phyloP scores from a whole-genome alignment of 2,113 vertebrate species.

The Nothoprocta pentlandii region DNA sequence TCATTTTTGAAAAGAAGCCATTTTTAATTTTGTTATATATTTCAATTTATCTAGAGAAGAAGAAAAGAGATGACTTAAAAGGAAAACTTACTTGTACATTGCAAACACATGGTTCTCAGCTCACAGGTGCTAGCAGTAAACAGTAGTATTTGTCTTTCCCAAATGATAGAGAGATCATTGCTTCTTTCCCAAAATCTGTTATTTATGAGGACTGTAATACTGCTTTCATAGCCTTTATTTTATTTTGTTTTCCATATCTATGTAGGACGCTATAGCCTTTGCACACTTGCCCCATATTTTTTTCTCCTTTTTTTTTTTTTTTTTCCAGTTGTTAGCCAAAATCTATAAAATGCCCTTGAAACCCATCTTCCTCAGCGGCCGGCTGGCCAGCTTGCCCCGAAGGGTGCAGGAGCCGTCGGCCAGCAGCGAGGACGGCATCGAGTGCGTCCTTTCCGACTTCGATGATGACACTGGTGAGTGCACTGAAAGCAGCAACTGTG shows the following conservation, averaged over 20 bases:
- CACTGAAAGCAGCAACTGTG: neutral
- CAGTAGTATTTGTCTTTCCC: neutral
- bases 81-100: neutral
- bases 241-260: neutral
- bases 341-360: conserved; percentile 98
- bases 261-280: neutral
- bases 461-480: conserved; percentile 92
- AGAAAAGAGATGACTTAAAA: neutral
- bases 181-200: neutral
- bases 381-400: conserved; percentile 88
- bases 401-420: conserved; percentile 86
- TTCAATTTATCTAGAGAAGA: neutral
- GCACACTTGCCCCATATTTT: neutral
- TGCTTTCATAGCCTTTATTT: neutral
- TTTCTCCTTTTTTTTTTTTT: neutral
- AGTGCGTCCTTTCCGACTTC: conserved; percentile 92
- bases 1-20: neutral
- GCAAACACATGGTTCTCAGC: neutral
- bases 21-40: neutral
- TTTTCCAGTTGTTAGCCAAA: conserved; percentile 92
- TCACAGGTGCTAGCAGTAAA: neutral
- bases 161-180: neutral
- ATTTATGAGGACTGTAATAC: neutral
- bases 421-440: conserved; percentile 92
- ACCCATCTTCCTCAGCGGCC: conserved; percentile 91